These are phyloP conservation scores for Seison nebaliae DNA, from an alignment of 1,140 invertebrate genomes.

Conservation along the genomic window DNA sequence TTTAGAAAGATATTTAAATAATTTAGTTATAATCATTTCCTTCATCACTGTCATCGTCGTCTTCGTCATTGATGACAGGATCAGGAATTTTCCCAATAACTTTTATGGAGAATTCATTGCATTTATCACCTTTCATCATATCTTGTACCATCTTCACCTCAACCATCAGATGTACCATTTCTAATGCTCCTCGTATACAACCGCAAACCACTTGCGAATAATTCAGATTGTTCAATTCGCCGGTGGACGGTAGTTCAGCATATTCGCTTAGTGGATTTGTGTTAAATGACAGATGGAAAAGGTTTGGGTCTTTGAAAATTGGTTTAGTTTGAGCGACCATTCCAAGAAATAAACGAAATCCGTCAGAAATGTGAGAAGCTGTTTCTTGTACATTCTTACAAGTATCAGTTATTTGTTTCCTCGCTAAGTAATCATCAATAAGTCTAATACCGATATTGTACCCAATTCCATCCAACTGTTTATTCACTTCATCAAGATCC, in stretches of 20 bases:
- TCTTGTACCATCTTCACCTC: slow-evolving; percentile 47
- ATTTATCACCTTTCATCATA: slow-evolving; percentile 69
- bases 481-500: slow-evolving; percentile 57
- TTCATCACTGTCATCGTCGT: slow-evolving; percentile 37
- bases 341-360: slow-evolving; percentile 64
- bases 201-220: slow-evolving; percentile 84
- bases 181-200: slow-evolving; percentile 52
- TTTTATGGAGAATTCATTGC: slow-evolving; percentile 75
- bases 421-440: slow-evolving; percentile 81
- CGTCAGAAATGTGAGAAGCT: too few species aligned
- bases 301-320: slow-evolving; percentile 52
- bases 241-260: slow-evolving; percentile 65
- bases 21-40: too few species aligned
- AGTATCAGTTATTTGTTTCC: slow-evolving; percentile 50
- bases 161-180: slow-evolving; percentile 64
- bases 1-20: too few species aligned
- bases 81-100: slow-evolving; percentile 83
- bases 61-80: slow-evolving; percentile 83
- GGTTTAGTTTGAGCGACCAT: slow-evolving; percentile 76
- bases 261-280: slow-evolving; percentile 95
- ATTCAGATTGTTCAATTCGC: slow-evolving; percentile 42
- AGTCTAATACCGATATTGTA: slow-evolving; percentile 91
- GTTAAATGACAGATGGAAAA: too few species aligned
- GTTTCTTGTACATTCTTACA: slow-evolving; percentile 87
- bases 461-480: slow-evolving; percentile 38